Conservation (phyloP, 2,797 vertebrate genomes). For the Philypnodon macrostomus region DNA sequence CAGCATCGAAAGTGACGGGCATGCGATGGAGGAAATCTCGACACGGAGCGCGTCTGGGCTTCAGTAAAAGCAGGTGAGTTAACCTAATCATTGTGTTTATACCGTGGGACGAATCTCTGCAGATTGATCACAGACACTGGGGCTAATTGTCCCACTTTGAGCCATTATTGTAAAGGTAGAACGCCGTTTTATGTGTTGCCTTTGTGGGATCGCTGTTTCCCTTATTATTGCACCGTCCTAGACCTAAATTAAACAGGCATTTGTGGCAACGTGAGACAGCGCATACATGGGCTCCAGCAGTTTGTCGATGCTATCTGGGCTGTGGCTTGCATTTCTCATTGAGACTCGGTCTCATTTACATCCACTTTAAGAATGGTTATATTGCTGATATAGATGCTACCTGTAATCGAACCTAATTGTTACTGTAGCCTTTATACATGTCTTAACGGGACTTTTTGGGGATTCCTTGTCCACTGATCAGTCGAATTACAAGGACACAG, state of each 20-base stretch:
- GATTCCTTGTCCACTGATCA: slow-evolving; percentile 43
- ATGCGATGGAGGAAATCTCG: slow-evolving; percentile 59
- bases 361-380: slow-evolving; percentile 49
- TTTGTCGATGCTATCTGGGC: slow-evolving; percentile 67
- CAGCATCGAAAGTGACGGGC: slow-evolving; percentile 30
- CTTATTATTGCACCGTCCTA: slow-evolving; percentile 41
- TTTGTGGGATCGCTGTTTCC: slow-evolving; percentile 10
- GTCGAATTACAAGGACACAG: slow-evolving; percentile 69
- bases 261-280: slow-evolving; percentile 40
- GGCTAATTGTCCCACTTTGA: slow-evolving; percentile 3
- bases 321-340: slow-evolving; percentile 61
- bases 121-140: slow-evolving; percentile 30
- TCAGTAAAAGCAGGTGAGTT: slow-evolving; percentile 72
- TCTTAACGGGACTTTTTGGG: slow-evolving; percentile 23
- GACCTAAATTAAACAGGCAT: slow-evolving; percentile 61
- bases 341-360: slow-evolving; percentile 44
- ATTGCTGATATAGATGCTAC: slow-evolving; percentile 35
- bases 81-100: slow-evolving; percentile 39
- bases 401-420: slow-evolving; percentile 37
- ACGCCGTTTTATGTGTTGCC: slow-evolving; percentile 4
- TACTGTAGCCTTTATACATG: slow-evolving; percentile 22
- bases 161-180: slow-evolving; percentile 2
- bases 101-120: slow-evolving; percentile 31
- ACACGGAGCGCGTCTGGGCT: slow-evolving; percentile 60
- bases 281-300: slow-evolving; percentile 49